Evolutionary conservation across 2,113 vertebrate species (phyloP), one percentile per base, ranked within the genome.

Genomic region (Maccullochella peelii): DNA sequence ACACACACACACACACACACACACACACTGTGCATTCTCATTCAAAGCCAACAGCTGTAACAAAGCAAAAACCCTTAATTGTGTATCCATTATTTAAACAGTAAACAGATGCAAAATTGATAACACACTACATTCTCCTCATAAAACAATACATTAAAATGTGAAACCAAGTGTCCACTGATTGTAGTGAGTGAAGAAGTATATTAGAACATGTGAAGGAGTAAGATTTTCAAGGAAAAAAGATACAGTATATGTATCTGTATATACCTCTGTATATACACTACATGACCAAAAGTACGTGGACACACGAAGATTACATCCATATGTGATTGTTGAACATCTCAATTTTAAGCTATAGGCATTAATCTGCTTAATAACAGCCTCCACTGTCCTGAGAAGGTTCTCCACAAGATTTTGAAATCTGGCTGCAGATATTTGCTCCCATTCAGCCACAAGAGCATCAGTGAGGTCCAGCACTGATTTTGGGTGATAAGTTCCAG

Each of bases 11-110:
- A 15, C 66, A 59, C 33, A 33, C 77, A 81, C 75, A 69, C 65
- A 57, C 44, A 67, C 72, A 52, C 69, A 49, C 50, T 1, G 12
- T 55, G 33, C 44, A 61, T 73, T 76, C 70, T 82, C 78, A 84
- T 81, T 86, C 74, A 85, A 58, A 77, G 73, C 55, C 40, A 89
- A 71, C 79, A 80, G 72, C 68, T 85, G 82, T 73, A 88, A 77
- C 63, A 62, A 88, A 82, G 67, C 65, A 82, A 65, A 74, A 77
- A 25, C 20, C 73, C 33, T 30, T 59, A 55, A 50, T 75, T 87
- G 67, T 73, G 44, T 57, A 8, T 0, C 20, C 38, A 70, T 70
- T 69, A 83, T 79, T 77, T 40, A 52, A 52, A 70, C 30, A 40
- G 55, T 18, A 58, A 73, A 52, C 58, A 71, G 27, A 44, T 58